Evolutionary conservation across 2,797 vertebrate genomes (phyloP).

Genomic region (Crypturellus tataupa): DNA sequence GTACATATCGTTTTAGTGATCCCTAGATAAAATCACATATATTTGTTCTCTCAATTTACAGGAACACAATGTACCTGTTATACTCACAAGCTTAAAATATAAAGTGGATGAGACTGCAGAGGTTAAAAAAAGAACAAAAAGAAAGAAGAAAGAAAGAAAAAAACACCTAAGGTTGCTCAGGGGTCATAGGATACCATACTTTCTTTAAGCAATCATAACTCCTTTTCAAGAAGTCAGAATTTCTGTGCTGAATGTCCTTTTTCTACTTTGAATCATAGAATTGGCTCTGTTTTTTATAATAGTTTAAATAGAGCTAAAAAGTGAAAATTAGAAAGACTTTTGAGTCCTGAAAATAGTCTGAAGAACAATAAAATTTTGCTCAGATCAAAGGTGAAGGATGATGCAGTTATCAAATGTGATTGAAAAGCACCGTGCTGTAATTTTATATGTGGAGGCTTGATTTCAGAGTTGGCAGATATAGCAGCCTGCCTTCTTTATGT

Average conservation of each 20-base stretch:
- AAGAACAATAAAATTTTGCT: not conserved
- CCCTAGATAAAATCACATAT: not conserved
- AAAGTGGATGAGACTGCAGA: not conserved
- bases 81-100: not conserved
- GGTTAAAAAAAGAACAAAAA: no score
- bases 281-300: not conserved
- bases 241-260: not conserved
- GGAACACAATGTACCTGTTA: not conserved
- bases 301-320: not conserved
- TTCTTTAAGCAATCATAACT: not conserved
- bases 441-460: not conserved
- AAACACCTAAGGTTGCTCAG: not conserved
- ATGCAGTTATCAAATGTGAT: not conserved
- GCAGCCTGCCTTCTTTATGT: not conserved
- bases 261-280: not conserved
- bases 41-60: not conserved
- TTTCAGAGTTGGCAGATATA: not conserved
- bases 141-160: no score
- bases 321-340: not conserved
- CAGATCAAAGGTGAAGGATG: not conserved
- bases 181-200: not conserved
- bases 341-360: not conserved
- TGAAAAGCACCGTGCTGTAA: not conserved
- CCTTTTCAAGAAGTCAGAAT: not conserved
- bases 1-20: not conserved